Conservation (phyloP, 2,113 vertebrate species). For the Gymnocephalus cernua region DNA sequence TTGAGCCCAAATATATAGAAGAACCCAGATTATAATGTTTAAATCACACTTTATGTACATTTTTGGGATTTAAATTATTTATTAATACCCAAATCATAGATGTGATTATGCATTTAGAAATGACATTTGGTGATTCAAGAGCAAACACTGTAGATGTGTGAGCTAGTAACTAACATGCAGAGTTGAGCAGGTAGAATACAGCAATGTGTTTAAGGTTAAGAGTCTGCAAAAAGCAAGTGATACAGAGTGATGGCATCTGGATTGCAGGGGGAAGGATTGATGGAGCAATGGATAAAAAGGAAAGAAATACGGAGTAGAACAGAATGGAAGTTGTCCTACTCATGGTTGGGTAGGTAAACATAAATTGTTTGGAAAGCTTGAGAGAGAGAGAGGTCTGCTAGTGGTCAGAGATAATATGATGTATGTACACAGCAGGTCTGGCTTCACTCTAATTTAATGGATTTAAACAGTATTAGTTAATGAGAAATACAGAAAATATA, state of each 20-base stretch:
- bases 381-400: slow-evolving; percentile 41
- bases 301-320: slow-evolving; percentile 40
- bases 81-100: background rate
- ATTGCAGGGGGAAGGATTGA: slow-evolving; percentile 32
- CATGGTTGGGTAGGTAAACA: slow-evolving; percentile 56
- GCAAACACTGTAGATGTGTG: slow-evolving; percentile 36
- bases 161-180: slow-evolving; percentile 73
- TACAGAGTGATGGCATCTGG: slow-evolving; percentile 52
- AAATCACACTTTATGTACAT: background rate
- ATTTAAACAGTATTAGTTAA: slow-evolving; percentile 39
- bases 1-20: slow-evolving; percentile 10
- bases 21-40: background rate
- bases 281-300: slow-evolving; percentile 29
- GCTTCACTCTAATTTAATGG: slow-evolving; percentile 24
- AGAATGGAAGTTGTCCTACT: slow-evolving; percentile 60
- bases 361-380: slow-evolving; percentile 50
- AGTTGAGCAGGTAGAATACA: slow-evolving; percentile 54
- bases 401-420: slow-evolving; percentile 40
- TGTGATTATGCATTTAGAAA: slow-evolving; percentile 21
- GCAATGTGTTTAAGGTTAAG: slow-evolving; percentile 56
- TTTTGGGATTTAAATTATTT: background rate
- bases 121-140: slow-evolving; percentile 21
- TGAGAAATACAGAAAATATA: slow-evolving; percentile 23
- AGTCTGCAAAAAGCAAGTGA: slow-evolving; percentile 60
- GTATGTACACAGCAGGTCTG: slow-evolving; percentile 33